These are phyloP conservation scores for Kryptolebias marmoratus DNA, from an alignment of 2,113 vertebrate species.

Conservation along the genomic window DNA sequence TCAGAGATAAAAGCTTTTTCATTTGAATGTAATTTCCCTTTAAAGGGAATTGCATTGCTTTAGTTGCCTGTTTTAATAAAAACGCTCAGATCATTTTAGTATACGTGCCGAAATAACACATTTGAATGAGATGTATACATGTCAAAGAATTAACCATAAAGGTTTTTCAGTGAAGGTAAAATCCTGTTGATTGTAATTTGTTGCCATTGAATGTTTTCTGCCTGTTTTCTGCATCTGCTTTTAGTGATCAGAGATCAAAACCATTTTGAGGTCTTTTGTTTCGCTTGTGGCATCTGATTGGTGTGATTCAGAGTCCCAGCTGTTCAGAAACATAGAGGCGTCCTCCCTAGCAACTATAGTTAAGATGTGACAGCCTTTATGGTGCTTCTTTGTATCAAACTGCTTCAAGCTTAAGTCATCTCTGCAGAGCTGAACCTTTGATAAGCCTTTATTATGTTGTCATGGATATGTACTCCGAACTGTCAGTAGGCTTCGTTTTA, in stretches of 20 bases:
- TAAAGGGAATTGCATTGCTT: conserved; percentile 1
- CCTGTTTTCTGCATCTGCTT: not conserved
- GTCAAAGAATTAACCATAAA: conserved; percentile 26
- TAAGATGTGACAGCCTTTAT: conserved; percentile 3
- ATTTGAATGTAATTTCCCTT: conserved; percentile 23
- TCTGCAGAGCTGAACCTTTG: conserved; percentile 18
- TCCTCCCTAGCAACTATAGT: conserved; percentile 15
- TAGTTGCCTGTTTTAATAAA: not conserved
- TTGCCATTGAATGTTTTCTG: not conserved
- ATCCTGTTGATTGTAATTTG: too few species aligned
- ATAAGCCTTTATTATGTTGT: conserved; percentile 34
- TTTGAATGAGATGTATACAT: conserved; percentile 33
- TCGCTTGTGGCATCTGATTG: conserved; percentile 19
- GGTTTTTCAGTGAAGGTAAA: not conserved
- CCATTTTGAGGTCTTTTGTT: conserved; percentile 20
- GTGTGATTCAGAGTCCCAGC: conserved; percentile 19
- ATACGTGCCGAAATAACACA: not conserved
- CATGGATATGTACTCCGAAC: conserved; percentile 33
- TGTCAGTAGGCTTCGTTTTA: conserved; percentile 28
- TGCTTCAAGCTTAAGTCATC: conserved; percentile 19
- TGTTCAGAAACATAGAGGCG: conserved; percentile 6
- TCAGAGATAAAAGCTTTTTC: not conserved
- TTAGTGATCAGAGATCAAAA: conserved; percentile 5
- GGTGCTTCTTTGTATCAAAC: conserved; percentile 5
- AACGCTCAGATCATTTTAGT: not conserved